Evolutionary conservation across 2,888 invertebrate species (phyloP).

Genomic region (Brachypalpus laphriformis): DNA sequence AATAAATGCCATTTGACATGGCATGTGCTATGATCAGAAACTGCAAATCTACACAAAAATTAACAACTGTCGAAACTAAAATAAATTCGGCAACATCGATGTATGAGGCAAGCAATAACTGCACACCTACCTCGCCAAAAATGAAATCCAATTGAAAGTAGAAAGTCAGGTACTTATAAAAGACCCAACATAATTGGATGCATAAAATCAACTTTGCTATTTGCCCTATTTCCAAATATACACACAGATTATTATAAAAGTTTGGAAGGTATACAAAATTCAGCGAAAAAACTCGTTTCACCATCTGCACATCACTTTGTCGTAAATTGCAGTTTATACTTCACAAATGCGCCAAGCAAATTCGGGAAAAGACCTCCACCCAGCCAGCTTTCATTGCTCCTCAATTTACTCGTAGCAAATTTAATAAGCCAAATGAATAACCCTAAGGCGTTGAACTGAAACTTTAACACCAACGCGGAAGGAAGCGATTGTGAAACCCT

Average conservation of each 20-base stretch:
- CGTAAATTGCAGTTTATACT: neutral
- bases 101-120: too few relatives aligned
- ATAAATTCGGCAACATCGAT: too few relatives aligned
- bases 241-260: neutral
- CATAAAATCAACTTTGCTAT: neutral
- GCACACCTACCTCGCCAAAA: too few relatives aligned
- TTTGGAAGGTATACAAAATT: neutral
- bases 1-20: too few relatives aligned
- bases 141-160: too few relatives aligned
- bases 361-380: neutral
- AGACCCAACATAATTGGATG: neutral
- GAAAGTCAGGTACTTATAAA: neutral
- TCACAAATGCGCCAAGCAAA: neutral
- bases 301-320: neutral
- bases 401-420: slow-evolving; percentile 38
- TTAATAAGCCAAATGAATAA: slow-evolving; percentile 37
- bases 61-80: too few relatives aligned
- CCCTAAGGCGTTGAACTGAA: slow-evolving; percentile 13
- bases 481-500: slow-evolving; percentile 12
- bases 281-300: neutral
- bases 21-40: too few relatives aligned
- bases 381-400: neutral
- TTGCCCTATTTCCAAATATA: neutral
- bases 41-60: too few relatives aligned
- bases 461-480: neutral